phyloP scores from a whole-genome alignment of 1,140 invertebrate species.

The Probaryconus sp. region DNA sequence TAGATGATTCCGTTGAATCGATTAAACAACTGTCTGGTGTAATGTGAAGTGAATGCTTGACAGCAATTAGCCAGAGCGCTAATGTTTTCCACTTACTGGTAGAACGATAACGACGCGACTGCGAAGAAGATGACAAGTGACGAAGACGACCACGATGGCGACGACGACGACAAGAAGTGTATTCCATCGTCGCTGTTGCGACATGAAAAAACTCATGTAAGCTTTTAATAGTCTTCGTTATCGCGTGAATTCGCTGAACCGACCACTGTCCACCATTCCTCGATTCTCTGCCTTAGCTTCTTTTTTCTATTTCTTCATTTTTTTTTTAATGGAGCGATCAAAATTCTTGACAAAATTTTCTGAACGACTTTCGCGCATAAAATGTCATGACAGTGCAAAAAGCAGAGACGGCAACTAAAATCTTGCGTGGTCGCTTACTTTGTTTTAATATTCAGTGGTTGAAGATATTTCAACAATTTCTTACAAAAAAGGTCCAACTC shows the following conservation, averaged over 20 bases:
- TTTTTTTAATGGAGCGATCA: conserved; percentile 12
- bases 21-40: conserved; percentile 63
- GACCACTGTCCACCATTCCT: conserved; percentile 16
- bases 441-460: conserved; percentile 44
- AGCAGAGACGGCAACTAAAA: neutral
- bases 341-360: conserved; percentile 53
- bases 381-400: conserved; percentile 27
- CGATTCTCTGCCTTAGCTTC: neutral
- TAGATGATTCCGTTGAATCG: conserved; percentile 67
- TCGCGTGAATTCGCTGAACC: conserved; percentile 49
- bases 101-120: conserved; percentile 20
- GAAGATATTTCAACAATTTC: conserved; percentile 30
- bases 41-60: conserved; percentile 66
- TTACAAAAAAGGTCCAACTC: conserved; percentile 5
- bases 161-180: conserved; percentile 58
- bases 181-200: conserved; percentile 42
- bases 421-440: conserved; percentile 11
- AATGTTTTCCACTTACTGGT: conserved; percentile 69
- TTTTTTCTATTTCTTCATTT: neutral
- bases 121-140: too few species aligned
- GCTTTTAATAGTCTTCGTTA: conserved; percentile 52
- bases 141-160: conserved; percentile 7
- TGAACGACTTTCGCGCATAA: conserved; percentile 29
- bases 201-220: conserved; percentile 63
- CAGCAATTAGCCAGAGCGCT: conserved; percentile 70